Evolutionary conservation across 2,888 invertebrate species (phyloP), one percentile per base, ranked within the genome.

Genomic region (Athalia rosae): DNA sequence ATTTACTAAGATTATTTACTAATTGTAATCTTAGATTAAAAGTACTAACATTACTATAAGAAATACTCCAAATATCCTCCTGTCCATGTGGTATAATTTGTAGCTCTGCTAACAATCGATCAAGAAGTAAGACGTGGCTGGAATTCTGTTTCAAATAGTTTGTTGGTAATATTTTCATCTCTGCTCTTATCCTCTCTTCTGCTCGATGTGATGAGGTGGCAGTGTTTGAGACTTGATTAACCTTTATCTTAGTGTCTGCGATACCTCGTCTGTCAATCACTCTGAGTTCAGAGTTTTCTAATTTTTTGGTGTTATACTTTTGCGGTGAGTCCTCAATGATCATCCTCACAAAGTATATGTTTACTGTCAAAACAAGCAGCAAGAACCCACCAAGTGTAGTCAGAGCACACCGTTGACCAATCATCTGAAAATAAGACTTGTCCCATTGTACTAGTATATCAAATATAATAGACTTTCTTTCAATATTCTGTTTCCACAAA

Each of bases 321-420:
- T 85, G 83, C 13, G 87, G 83, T 45, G 87, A 87, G 80, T 88
- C 89, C 78, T 90, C 89, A 15, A 89, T 87, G 58, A 90, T 89
- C 82, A 88, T 86, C 77, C 88, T 87, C 8, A 90, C 87, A 76
- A 90, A 90, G 78, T 90, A 89, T 59, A 90, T 78, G 73, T 90
- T 90, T 15, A 87, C 88, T 45, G 86, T 85, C 3, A 90, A 84
- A 7, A 90, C 88, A 47, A 90, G 84, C 80, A 89, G 83, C 80
- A 89, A 84, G 81, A 90, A 87, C 66, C 86, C 87, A 81, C 88
- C 85, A 66, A 90, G 83, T 73, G 88, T 89, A 62, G 88, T 76
- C 61, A 89, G 82, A 59, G 87, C 85, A 76, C 87, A 89, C 78
- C 87, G 87, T 77, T 89, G 87, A 82, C 88, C 87, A 87, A 89